phyloP scores from a whole-genome alignment of 2,113 vertebrate species.

The Leuciscus idus region DNA sequence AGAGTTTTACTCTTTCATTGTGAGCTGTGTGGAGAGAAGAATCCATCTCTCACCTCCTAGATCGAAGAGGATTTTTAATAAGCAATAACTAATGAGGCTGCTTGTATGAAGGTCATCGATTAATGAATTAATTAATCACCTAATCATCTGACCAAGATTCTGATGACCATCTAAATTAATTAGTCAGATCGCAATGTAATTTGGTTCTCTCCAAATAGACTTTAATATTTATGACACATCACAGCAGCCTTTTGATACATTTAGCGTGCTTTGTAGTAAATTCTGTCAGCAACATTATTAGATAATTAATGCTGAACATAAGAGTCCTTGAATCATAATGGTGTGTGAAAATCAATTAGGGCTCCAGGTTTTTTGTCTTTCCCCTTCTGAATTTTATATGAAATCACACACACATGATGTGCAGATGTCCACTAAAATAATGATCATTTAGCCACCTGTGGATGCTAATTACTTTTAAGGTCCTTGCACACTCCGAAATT shows the following conservation, averaged over 20 bases:
- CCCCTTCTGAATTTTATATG: background rate
- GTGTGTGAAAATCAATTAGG: slow-evolving; percentile 32
- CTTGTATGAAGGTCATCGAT: slow-evolving; percentile 19
- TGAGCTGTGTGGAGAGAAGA: background rate
- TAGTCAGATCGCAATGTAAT: background rate
- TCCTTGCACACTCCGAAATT: no score
- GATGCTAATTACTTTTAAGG: background rate
- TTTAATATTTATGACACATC: background rate
- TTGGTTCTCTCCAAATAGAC: background rate
- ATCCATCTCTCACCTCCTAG: background rate
- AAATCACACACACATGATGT: background rate
- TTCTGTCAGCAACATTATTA: background rate
- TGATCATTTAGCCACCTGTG: slow-evolving; percentile 2
- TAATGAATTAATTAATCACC: background rate
- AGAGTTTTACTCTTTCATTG: background rate
- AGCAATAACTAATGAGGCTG: slow-evolving; percentile 11
- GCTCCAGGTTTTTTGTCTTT: background rate
- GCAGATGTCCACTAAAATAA: slow-evolving; percentile 1
- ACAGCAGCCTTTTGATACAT: background rate
- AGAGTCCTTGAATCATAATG: slow-evolving; percentile 16
- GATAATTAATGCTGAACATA: slow-evolving; percentile 16
- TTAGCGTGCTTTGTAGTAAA: background rate
- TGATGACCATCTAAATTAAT: slow-evolving; percentile 6
- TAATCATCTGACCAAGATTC: background rate
- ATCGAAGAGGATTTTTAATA: background rate